A percentile compares a stretch with the other conserved stretches of the same genome.
Conservation (phyloP, 1,140 invertebrate species). For the Bombyx mori region DNA sequence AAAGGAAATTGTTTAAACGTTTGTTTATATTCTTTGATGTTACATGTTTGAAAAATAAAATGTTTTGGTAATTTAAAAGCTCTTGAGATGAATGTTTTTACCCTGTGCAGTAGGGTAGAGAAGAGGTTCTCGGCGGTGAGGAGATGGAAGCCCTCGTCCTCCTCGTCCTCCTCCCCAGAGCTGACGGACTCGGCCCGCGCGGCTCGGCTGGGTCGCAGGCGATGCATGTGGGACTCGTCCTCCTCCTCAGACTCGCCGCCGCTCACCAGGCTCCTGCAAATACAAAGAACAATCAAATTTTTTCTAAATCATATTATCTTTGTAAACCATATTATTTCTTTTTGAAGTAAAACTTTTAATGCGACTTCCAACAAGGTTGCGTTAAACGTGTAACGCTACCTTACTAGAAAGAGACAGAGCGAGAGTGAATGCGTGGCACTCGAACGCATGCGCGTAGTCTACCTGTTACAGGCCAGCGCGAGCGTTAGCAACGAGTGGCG, state of each 20-base stretch:
- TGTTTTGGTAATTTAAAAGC: too few relatives aligned
- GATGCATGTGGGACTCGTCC: constrained; percentile 79
- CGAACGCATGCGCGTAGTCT: too few relatives aligned
- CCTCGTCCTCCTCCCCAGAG: constrained; percentile 90
- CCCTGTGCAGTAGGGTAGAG: constrained; percentile 86
- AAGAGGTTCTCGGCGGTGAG: constrained; percentile 92
- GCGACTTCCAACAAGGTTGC: too few relatives aligned
- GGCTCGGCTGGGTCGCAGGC: constrained; percentile 81
- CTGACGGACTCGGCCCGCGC: constrained; percentile 85
- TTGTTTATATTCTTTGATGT: background rate
- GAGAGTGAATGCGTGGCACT: too few relatives aligned
- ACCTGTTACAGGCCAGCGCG: too few relatives aligned
- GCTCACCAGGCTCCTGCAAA: constrained; percentile 74
- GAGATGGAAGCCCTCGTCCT: constrained; percentile 91
- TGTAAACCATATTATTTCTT: too few relatives aligned
- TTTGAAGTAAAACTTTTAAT: too few relatives aligned
- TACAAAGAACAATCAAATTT: background rate
- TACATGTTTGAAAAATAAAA: too few relatives aligned
- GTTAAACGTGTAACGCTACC: too few relatives aligned
- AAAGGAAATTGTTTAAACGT: background rate
- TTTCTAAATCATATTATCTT: background rate
- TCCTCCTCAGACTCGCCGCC: constrained; percentile 83
- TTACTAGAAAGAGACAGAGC: too few relatives aligned
- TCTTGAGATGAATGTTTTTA: constrained; percentile 41
- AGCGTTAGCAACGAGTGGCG: too few relatives aligned